These are phyloP conservation scores for Malachius bipustulatus DNA, from an alignment of 2,888 invertebrate species.

Conservation along the genomic window DNA sequence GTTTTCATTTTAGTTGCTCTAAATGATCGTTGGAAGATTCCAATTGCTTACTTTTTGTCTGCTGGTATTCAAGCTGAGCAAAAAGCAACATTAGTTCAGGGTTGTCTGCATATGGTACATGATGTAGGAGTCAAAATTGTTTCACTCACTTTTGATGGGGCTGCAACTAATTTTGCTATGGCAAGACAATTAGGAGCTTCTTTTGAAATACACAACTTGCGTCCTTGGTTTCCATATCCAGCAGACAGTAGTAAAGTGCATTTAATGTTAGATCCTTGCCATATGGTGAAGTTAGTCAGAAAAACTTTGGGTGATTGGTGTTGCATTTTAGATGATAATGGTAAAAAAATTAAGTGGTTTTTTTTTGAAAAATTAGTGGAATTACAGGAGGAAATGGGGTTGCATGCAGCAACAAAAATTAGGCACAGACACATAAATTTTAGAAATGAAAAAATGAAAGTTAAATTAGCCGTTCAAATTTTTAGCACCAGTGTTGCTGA, in stretches of 20 bases:
- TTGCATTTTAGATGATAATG: too few species aligned
- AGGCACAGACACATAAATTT: slow-evolving; percentile 11
- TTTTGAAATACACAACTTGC: too few species aligned
- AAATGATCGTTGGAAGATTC: not conserved
- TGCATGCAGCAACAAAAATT: slow-evolving; percentile 13
- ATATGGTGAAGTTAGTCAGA: too few species aligned
- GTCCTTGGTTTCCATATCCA: too few species aligned
- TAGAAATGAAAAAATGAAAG: too few species aligned
- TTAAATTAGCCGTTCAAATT: slow-evolving; percentile 19
- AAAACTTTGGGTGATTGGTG: too few species aligned
- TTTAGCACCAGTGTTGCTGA: slow-evolving; percentile 19
- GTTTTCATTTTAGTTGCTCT: not conserved
- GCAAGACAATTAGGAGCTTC: too few species aligned
- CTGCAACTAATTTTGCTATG: too few species aligned
- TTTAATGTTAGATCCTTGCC: too few species aligned
- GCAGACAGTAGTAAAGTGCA: too few species aligned
- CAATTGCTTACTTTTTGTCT: not conserved
- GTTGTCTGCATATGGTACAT: not conserved
- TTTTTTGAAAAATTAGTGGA: slow-evolving; percentile 16
- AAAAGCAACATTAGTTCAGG: not conserved
- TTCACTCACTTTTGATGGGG: too few species aligned
- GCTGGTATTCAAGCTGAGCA: not conserved
- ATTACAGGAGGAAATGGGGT: slow-evolving; percentile 17
- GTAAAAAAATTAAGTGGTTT: slow-evolving; percentile 14
- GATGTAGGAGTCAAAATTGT: not conserved